phyloP scores from a whole-genome alignment of 2,888 invertebrate genomes.

The Bembecia ichneumoniformis region DNA sequence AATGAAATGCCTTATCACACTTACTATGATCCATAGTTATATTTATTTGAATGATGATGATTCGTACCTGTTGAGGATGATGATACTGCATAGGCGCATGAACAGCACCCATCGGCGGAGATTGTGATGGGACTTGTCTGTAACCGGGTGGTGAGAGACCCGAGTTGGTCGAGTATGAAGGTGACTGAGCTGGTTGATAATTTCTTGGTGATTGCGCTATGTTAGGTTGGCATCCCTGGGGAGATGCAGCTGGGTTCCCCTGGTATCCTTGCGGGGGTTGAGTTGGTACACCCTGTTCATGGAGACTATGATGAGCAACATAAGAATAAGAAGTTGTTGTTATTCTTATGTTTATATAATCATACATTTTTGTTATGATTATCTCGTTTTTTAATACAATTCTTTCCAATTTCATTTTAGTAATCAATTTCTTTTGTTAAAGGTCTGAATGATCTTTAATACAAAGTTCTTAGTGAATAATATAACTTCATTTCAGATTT shows the following conservation, averaged over 20 bases:
- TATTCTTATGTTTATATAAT: too few relatives aligned
- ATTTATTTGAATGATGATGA: not conserved
- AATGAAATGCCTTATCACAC: too few relatives aligned
- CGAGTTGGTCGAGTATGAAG: conserved; percentile 56
- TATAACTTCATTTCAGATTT: too few relatives aligned
- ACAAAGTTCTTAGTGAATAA: too few relatives aligned
- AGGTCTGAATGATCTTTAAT: too few relatives aligned
- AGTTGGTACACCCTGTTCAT: conserved; percentile 41
- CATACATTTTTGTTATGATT: too few relatives aligned
- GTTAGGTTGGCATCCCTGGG: conserved; percentile 58
- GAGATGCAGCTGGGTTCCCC: conserved; percentile 67
- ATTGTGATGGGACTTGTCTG: conserved; percentile 62
- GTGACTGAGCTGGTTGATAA: conserved; percentile 72
- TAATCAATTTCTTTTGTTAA: too few relatives aligned
- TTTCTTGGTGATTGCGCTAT: conserved; percentile 54
- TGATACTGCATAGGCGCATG: conserved; percentile 64
- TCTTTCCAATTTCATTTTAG: too few relatives aligned
- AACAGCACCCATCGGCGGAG: conserved; percentile 63
- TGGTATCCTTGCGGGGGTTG: conserved; percentile 70
- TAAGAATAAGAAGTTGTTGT: too few relatives aligned
- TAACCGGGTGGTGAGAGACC: conserved; percentile 71
- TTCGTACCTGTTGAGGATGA: conserved; percentile 55
- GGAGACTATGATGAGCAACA: too few relatives aligned
- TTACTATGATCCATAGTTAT: not conserved
- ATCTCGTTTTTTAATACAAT: too few relatives aligned